Evolutionary conservation across 2,888 invertebrate species (phyloP).

Genomic region (Zele albiditarsus): DNA sequence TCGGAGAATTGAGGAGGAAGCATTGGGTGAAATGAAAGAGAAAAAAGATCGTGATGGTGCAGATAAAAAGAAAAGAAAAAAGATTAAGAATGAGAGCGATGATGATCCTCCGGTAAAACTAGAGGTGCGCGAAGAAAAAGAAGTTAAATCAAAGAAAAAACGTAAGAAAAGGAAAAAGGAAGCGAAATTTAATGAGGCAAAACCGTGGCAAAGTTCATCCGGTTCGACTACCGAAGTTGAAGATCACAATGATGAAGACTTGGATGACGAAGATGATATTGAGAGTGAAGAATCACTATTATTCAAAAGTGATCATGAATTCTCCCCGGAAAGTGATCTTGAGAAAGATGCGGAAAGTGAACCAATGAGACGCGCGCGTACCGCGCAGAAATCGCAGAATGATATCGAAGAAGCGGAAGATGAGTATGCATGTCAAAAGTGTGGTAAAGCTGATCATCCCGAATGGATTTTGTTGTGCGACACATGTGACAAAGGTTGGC

Average conservation of each 20-base stretch:
- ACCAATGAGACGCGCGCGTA: constrained; percentile 88
- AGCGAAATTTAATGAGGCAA: constrained; percentile 73
- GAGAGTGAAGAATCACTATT: constrained; percentile 72
- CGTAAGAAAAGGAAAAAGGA: constrained; percentile 63
- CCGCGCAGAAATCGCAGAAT: constrained; percentile 80
- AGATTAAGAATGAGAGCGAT: constrained; percentile 52
- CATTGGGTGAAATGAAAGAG: constrained; percentile 76
- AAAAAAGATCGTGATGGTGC: constrained; percentile 49
- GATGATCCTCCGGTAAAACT: constrained; percentile 46
- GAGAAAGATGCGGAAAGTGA: constrained; percentile 82
- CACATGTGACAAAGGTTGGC: constrained; percentile 96
- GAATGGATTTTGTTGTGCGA: constrained; percentile 98
- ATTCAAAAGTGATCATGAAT: constrained; percentile 92
- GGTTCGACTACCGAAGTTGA: constrained; percentile 73
- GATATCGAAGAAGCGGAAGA: constrained; percentile 71
- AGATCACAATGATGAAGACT: constrained; percentile 72
- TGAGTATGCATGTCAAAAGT: constrained; percentile 91
- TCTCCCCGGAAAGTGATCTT: constrained; percentile 91
- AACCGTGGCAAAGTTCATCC: constrained; percentile 78
- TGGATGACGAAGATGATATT: constrained; percentile 72
- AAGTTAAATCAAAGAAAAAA: constrained; percentile 68
- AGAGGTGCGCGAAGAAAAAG: constrained; percentile 51
- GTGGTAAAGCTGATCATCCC: constrained; percentile 93
- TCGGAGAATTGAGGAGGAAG: constrained; percentile 83
- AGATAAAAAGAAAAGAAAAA: constrained; percentile 53